Evolutionary conservation across 2,888 invertebrate species (phyloP).

Genomic region (Ochropleura leucogaster): DNA sequence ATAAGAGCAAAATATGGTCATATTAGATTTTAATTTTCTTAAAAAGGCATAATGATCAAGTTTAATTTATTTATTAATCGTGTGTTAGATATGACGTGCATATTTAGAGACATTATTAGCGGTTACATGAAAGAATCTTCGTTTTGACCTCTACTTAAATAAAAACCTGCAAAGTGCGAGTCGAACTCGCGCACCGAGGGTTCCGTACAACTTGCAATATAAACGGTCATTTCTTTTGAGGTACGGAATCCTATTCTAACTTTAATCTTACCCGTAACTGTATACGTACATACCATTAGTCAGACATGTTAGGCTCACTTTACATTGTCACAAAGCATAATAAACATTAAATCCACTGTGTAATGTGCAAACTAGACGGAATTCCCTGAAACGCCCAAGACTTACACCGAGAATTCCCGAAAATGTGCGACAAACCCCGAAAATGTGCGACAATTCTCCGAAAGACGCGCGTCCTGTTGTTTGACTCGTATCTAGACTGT

Average conservation of each 20-base stretch:
- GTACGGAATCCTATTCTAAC: no score
- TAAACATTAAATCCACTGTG: neutral
- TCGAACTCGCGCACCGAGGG: no score
- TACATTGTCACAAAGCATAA: neutral
- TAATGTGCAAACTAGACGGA: neutral
- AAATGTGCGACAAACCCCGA: neutral
- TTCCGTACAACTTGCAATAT: no score
- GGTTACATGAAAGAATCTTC: conserved; percentile 12
- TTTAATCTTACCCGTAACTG: conserved; percentile 29
- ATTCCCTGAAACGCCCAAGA: neutral
- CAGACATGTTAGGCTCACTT: conserved; percentile 30
- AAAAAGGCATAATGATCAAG: conserved; percentile 26
- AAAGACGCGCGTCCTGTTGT: neutral
- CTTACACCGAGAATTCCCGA: neutral
- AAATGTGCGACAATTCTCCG: neutral
- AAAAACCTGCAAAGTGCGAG: no score
- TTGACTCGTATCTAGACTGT: neutral
- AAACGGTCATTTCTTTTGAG: no score
- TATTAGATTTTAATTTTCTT: conserved; percentile 1
- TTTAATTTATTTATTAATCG: conserved; percentile 4
- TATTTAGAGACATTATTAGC: conserved; percentile 3
- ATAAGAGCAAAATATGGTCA: neutral
- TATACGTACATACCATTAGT: conserved; percentile 41
- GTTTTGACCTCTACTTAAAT: neutral
- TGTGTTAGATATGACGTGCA: neutral